A percentile compares a stretch with the other conserved stretches of the same genome.
These are phyloP conservation scores for Biston betularia DNA, from an alignment of 2,888 invertebrate species.

Conservation along the genomic window DNA sequence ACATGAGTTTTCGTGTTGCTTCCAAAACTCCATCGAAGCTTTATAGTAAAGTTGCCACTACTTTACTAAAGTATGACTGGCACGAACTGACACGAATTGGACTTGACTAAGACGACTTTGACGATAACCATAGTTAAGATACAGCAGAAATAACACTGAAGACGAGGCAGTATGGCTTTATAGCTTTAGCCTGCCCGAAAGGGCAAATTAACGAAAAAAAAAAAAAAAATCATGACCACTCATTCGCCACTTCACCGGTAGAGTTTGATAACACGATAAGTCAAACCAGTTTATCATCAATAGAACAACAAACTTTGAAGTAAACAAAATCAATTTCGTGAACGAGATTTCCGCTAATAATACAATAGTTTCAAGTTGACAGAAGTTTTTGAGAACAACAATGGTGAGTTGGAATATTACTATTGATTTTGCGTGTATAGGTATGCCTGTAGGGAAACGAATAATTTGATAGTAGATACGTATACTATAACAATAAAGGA, in stretches of 20 bases:
- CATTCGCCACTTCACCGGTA: not conserved
- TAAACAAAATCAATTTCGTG: not conserved
- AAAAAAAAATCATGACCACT: too few relatives aligned
- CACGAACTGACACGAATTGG: too few relatives aligned
- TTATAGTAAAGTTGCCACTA: too few relatives aligned
- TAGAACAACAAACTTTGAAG: not conserved
- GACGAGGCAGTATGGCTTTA: too few relatives aligned
- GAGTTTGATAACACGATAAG: not conserved
- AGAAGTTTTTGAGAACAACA: not conserved
- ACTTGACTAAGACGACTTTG: too few relatives aligned
- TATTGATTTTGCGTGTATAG: not conserved
- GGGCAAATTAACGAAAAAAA: too few relatives aligned
- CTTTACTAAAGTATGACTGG: too few relatives aligned
- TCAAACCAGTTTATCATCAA: constrained; percentile 5
- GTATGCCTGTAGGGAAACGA: not conserved
- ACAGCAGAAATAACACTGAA: too few relatives aligned
- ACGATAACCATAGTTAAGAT: too few relatives aligned
- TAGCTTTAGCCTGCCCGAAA: too few relatives aligned
- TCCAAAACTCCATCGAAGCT: too few relatives aligned
- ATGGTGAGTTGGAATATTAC: not conserved
- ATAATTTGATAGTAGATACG: not conserved
- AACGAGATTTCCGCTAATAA: not conserved
- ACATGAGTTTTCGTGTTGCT: too few relatives aligned
- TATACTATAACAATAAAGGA: not conserved
- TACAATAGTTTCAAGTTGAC: not conserved